Evolutionary conservation across 2,797 vertebrate species (phyloP), one percentile per base, ranked within the genome.

Genomic region (Bucorvus abyssinicus): DNA sequence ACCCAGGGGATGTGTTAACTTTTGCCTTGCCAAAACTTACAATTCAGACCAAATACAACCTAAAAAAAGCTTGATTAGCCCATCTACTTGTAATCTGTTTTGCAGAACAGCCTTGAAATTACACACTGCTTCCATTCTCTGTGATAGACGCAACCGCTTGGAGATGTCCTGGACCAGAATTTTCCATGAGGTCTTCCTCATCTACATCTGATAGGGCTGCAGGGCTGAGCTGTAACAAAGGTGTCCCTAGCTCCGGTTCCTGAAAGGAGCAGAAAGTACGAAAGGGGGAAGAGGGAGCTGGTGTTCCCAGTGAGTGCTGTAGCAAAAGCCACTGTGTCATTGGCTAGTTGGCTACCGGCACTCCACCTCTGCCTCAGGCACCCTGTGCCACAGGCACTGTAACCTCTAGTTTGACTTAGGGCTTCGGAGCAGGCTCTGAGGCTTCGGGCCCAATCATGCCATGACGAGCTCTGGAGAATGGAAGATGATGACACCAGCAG

Each of bases 381-480:
- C 2, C 24, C 56, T 74, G 29, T 2, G 16, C 24, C 16, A 20
- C 17, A 30, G 24, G 8, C 42, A 6, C 38, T 7, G 20, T 34
- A 50, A 8, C 56, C 18, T 70, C 23, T 34, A 44, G 12, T 50
- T 42, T 55, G 61, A 12, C n/a, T 45, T 34, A 38, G 78, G 34
- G 23, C 20, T 57, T 80, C 47, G 52, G 27, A 82, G 56, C 30
- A n/a, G 59, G 27, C 45, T 82, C 3, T 30, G 67, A 32, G 52
- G 34, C 29, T 29, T 12, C 7, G 2, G 32, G 47, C 24, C 42
- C 67, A 52, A 17, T 23, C 10, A 0, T 2, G 26, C 10, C 0
- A 0, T 10, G n/a, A 3, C 0, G 7, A 59, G 47, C 61, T 40
- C 80, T 83, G 36, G 30, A 68, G 65, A 34, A 9, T 1, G 49